Evolutionary conservation across 2,797 vertebrate species (phyloP), one percentile per base, ranked within the genome.

Genomic region (Silurus lanzhouensis): DNA sequence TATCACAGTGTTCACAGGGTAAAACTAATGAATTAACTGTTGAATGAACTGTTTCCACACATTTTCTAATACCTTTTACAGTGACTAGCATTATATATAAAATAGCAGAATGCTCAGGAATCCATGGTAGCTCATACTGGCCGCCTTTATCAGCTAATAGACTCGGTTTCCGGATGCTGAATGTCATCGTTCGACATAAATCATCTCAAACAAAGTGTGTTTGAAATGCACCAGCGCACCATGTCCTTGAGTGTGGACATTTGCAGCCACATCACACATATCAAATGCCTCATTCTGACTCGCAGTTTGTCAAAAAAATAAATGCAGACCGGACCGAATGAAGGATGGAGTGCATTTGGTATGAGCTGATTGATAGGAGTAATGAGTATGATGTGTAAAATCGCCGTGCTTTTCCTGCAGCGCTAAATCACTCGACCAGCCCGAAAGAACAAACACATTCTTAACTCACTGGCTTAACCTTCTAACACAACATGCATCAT

Each of bases 221-320:
- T 57, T 25, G 78, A 77, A 78, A 76, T 77, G 79, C 66, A 72
- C 72, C 85, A 63, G 17, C 13, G 63, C 44, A 71, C 67, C 66
- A 60, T 71, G 85, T 77, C 85, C 85, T 86, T 86, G 85, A 57
- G 31, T 17, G 71, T 78, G 74, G 72, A 83, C 64, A 52, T 77
- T 78, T 79, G 72, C 81, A 82, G 74, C 81, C 74, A 78, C 44
- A 9, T 22, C 64, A n/a, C 85, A 86, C 81, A 66, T 67, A 81
- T 78, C 85, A 71, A 78, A 86, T 83, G 57, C 57, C 44, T 86
- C 81, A 63, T 83, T 70, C 57, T 83, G 81, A 78, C 81, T 71
- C 66, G 70, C 52, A 76, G 70, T 82, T 63, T 68, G 66, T 31
- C 63, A 61, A 72, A 71, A 71, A 78, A 82, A 82, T 82, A 85